phyloP scores from a whole-genome alignment of 2,113 vertebrate species.

The Microcebus jonahi region DNA sequence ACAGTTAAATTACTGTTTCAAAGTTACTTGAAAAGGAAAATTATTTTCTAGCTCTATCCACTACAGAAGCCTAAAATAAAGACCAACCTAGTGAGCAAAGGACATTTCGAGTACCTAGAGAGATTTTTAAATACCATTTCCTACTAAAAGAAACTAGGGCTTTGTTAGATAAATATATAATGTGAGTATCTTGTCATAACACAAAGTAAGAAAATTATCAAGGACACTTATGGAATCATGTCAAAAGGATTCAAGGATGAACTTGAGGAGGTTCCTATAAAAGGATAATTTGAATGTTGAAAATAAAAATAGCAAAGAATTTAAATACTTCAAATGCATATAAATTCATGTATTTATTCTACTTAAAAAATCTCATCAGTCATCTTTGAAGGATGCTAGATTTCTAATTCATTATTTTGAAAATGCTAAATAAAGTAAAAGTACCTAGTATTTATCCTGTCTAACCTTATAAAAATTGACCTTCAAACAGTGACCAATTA shows the following conservation, averaged over 20 bases:
- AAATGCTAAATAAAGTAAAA: slow-evolving; percentile 28
- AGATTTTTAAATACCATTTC: slow-evolving; percentile 31
- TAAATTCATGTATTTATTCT: slow-evolving; percentile 12
- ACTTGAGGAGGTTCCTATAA: neutral
- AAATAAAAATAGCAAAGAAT: neutral
- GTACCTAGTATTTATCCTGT: neutral
- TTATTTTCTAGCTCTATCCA: neutral
- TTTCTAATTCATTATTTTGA: slow-evolving; percentile 22
- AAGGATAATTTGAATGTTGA: neutral
- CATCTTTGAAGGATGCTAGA: neutral
- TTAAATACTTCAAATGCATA: neutral
- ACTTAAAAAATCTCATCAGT: neutral
- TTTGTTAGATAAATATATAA: neutral
- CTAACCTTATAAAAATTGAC: neutral
- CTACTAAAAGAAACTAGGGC: neutral
- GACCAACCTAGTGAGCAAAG: neutral
- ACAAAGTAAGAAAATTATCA: slow-evolving; percentile 24
- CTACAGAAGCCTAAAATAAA: slow-evolving; percentile 36
- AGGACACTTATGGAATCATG: neutral
- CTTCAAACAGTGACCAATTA: neutral
- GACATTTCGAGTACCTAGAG: neutral
- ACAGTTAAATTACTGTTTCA: neutral
- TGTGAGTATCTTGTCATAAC: neutral
- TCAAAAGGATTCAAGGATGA: slow-evolving; percentile 19
- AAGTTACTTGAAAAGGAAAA: neutral